Conservation (phyloP, 2,113 vertebrate genomes). For the pig (Sus scrofa) region T2T-Sscrofa CM000816.6:97655501-97656000, state of each 20-base stretch:
- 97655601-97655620: neutral
- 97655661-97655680: neutral
- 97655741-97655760: neutral
- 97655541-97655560: neutral
- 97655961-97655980: neutral
- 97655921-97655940: too few species aligned
- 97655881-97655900: neutral
- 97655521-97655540: neutral
- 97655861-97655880: neutral
- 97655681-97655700: neutral
- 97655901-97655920: neutral
- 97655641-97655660: neutral
- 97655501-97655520: neutral
- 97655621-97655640: neutral
- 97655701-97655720: neutral
- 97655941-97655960: neutral
- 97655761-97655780: neutral
- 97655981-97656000: neutral
- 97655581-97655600: neutral
- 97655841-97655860: too few species aligned
- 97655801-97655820: too few species aligned
- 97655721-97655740: neutral
- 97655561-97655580: slow-evolving; percentile 17
- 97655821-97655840: too few species aligned
- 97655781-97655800: too few species aligned